Base-by-base conservation (phyloP, 2,888 invertebrate species). In the Matsumyia berberina region DNA sequence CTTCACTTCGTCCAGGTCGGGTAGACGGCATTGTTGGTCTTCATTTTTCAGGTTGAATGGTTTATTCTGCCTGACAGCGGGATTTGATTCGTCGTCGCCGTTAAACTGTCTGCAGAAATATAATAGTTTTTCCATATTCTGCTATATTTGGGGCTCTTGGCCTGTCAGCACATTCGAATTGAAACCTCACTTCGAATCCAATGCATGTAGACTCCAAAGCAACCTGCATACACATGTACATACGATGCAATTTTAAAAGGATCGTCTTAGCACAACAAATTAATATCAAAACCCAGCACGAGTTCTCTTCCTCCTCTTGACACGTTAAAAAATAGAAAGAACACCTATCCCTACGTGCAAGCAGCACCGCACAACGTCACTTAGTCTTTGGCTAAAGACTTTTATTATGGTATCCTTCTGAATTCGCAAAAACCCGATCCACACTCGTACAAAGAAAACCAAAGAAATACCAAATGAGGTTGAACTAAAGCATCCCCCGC, bases 261-360 rank as follows among this genome's bases (percentile, higher is more conserved):
- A 33, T 55, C 55, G 9, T 9, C 55, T 35, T 35, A 55, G 17
- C 15, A 11, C 46, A 33, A 49, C 33, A 49, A 62, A 78, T 64
- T 78, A 70, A 70, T 70, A 55, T 57, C 46, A 78, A 77, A 69
- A 64, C 35, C n/a, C n/a, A n/a, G n/a, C n/a, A n/a, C n/a, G n/a
- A n/a, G n/a, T n/a, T 55, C 42, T 33, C 19, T 1, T 8, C 8
- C 8, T 55, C 24, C 62, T 11, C 19, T 17, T 42, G 33, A 31
- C 17, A 19, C 31, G 42, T 53, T 53, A 12, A n/a, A 57, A 17
- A 9, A 37, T 33, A 31, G 49, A 12, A 58, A 46, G 51, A 24
- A 42, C 8, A 51, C 9, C 15, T 8, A 67, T 46, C 15, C 17
- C 31, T 55, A 33, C 1, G 37, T 31, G 31, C 33, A 69, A 60